phyloP scores from a whole-genome alignment of 2,888 invertebrate species.

The Lochmaea capreae region DNA sequence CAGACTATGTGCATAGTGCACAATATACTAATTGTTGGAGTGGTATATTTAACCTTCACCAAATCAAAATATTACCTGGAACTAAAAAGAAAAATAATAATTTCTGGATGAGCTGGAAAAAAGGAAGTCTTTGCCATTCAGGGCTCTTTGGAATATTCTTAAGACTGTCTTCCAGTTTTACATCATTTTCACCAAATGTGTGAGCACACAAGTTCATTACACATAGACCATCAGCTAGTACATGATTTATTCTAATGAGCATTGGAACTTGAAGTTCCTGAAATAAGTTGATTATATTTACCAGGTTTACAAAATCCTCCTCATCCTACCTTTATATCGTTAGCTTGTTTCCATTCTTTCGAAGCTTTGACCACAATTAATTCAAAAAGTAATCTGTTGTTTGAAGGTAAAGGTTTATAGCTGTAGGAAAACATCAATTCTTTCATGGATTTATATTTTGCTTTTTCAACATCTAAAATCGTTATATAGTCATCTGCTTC shows the following conservation, averaged over 20 bases:
- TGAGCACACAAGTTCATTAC: slow-evolving; percentile 18
- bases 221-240: slow-evolving; percentile 15
- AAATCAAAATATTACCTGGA: slow-evolving; percentile 13
- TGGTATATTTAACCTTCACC: too few relatives aligned
- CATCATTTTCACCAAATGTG: slow-evolving; percentile 25
- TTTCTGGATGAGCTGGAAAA: neutral
- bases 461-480: slow-evolving; percentile 16
- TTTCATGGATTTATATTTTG: slow-evolving; percentile 20
- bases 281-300: neutral
- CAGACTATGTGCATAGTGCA: too few relatives aligned
- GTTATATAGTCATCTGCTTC: slow-evolving; percentile 17
- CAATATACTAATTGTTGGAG: too few relatives aligned
- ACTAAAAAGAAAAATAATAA: slow-evolving; percentile 12
- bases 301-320: neutral
- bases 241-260: slow-evolving; percentile 24
- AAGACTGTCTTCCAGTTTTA: slow-evolving; percentile 5
- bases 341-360: slow-evolving; percentile 17
- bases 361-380: slow-evolving; percentile 20
- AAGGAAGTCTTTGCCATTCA: slow-evolving; percentile 1
- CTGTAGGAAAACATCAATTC: slow-evolving; percentile 23
- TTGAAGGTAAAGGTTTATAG: slow-evolving; percentile 26
- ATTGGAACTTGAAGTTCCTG: slow-evolving; percentile 17
- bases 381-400: slow-evolving; percentile 18
- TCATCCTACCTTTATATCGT: slow-evolving; percentile 12
- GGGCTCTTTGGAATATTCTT: slow-evolving; percentile 27